phyloP scores from a whole-genome alignment of 1,140 invertebrate species.

The Drosophila pseudoananassae region DNA sequence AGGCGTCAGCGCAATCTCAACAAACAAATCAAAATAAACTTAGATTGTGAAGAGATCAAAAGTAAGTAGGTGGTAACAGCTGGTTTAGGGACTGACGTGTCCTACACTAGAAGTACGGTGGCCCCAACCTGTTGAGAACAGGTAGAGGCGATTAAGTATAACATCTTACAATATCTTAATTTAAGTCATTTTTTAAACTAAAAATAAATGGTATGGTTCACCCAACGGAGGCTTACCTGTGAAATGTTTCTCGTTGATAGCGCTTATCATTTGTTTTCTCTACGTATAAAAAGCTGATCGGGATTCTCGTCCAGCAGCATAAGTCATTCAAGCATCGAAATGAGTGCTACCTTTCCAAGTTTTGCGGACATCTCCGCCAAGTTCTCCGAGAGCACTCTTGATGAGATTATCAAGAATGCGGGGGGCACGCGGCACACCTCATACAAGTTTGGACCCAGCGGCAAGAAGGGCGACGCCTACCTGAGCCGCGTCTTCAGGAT shows the following conservation, averaged over 20 bases:
- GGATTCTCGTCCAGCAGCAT: slow-evolving; percentile 4
- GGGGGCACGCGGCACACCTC: slow-evolving; percentile 84
- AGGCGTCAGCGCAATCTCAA: neutral
- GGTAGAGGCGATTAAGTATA: neutral
- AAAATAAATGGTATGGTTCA: neutral
- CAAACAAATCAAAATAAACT: slow-evolving; percentile 4
- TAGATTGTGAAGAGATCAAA: neutral
- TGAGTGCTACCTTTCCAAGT: slow-evolving; percentile 42
- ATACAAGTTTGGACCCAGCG: slow-evolving; percentile 84
- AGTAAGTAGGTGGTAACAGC: slow-evolving; percentile 24
- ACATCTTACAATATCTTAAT: neutral
- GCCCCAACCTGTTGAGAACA: neutral
- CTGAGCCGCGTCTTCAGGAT: slow-evolving; percentile 87
- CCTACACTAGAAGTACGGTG: slow-evolving; percentile 22
- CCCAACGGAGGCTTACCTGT: neutral
- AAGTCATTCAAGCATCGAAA: slow-evolving; percentile 17
- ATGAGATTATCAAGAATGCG: slow-evolving; percentile 82
- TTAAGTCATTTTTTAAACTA: neutral
- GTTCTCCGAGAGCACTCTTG: slow-evolving; percentile 84
- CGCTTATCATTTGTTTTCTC: slow-evolving; percentile 30
- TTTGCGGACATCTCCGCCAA: slow-evolving; percentile 75
- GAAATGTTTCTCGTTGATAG: slow-evolving; percentile 6
- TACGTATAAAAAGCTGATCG: slow-evolving; percentile 35
- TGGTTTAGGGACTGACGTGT: slow-evolving; percentile 47
- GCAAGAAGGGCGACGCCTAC: slow-evolving; percentile 88